Evolutionary conservation across 2,797 vertebrate species (phyloP), one percentile per base, ranked within the genome.

Genomic region (Scolopax rusticola): DNA sequence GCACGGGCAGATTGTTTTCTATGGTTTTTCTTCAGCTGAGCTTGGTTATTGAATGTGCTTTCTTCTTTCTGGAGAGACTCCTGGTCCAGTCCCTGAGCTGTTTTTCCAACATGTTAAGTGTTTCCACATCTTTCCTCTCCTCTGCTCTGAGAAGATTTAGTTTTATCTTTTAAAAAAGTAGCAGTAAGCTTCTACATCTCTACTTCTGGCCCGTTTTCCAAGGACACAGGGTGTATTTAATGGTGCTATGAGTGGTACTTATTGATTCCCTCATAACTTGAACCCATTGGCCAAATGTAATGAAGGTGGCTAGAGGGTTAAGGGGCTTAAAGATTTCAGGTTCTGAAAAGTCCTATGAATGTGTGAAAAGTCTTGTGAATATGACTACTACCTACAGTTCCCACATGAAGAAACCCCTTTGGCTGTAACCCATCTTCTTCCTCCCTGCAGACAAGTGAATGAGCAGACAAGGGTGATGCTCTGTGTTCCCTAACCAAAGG

Each of bases 11-110:
- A 84, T 96, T 92, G 64, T 93, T 96, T 95, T 94, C 86, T 81
- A 27, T 70, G 78, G 83, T 89, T 96, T 96, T 96, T 36, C 40
- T 95, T 91, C 82, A 75, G 53, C 53, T 92, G 50, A 93, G 21
- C 56, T 81, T 70, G 47, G 51, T 87, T 93, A 57, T 78, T 89
- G 67, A 77, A 88, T 41, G 40, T 33, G 30, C 61, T 90, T 85
- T 56, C 45, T 92, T 87, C 48, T 83, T 93, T 89, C 64, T 56
- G 83, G 64, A 63, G 60, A 64, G 40, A 61, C 13, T 82, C 73
- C 45, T 90, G 18, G 36, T 78, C 38, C 76, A 91, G 30, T 12
- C 43, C 64, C 40, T 59, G n/a, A 60, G 70, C 54, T 90, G 32
- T 82, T 96, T 90, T 91, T 69, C 79, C 57, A 85, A 16, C 33